A percentile compares a stretch with the other conserved stretches of the same genome.
phyloP scores from a whole-genome alignment of 2,113 vertebrate genomes.

The Salvelinus fontinalis region DNA sequence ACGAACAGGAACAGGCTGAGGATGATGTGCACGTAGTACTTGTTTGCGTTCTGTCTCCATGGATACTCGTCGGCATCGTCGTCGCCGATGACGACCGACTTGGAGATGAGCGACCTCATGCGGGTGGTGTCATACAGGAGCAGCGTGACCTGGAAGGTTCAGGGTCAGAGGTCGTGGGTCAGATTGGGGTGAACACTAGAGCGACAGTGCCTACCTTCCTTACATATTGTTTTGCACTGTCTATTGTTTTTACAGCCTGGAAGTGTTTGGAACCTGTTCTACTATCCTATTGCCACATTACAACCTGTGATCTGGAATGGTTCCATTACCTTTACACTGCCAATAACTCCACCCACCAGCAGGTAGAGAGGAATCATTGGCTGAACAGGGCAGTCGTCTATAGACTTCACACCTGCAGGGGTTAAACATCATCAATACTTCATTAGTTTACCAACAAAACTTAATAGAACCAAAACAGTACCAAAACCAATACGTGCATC shows the following conservation, averaged over 20 bases:
- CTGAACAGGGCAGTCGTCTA: slow-evolving; percentile 70
- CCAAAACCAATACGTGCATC: no score
- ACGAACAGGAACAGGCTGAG: slow-evolving; percentile 73
- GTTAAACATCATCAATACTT: slow-evolving; percentile 36
- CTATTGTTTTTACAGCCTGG: no score
- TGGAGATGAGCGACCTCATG: slow-evolving; percentile 71
- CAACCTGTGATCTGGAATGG: not conserved
- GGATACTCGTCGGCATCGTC: slow-evolving; percentile 65
- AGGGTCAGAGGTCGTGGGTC: not conserved
- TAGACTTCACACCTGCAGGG: slow-evolving; percentile 68
- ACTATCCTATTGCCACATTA: not conserved
- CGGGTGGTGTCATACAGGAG: slow-evolving; percentile 67
- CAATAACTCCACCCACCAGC: slow-evolving; percentile 65
- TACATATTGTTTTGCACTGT: no score
- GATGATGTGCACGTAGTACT: slow-evolving; percentile 65
- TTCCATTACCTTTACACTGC: slow-evolving; percentile 70
- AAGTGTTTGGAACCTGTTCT: no score
- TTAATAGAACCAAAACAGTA: no score
- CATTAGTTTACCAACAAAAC: not conserved
- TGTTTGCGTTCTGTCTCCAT: slow-evolving; percentile 72
- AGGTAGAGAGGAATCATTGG: slow-evolving; percentile 75
- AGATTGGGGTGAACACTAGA: not conserved
- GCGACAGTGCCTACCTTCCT: not conserved
- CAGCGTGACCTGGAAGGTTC: slow-evolving; percentile 61
- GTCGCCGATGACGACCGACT: slow-evolving; percentile 68